Percentiles rank a stretch among this genome's conserved stretches.
Evolutionary conservation across 37 sponge, comb jelly and placozoan species (phyloP).

Genomic region (Dysidea cf. avara): DNA sequence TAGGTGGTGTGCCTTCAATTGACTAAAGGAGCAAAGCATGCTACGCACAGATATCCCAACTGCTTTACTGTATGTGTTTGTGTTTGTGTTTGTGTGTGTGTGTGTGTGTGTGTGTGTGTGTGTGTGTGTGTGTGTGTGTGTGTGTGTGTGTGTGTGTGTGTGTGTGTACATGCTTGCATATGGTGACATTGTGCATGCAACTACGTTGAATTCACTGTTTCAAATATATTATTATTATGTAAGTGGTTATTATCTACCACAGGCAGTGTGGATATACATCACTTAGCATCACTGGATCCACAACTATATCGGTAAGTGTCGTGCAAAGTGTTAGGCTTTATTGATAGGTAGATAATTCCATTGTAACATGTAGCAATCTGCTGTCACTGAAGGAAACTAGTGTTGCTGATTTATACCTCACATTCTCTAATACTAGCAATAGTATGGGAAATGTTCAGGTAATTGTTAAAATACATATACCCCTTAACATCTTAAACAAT

Average conservation of each 20-base stretch:
- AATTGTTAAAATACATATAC: no score
- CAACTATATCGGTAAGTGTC: constrained; percentile 67
- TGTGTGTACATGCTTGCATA: constrained; percentile 80
- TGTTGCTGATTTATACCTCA: constrained; percentile 76
- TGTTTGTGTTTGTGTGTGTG: no score
- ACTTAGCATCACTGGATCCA: constrained; percentile 90
- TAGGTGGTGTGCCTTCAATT: no score
- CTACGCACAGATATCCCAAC: no score
- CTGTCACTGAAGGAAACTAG: constrained; percentile 82
- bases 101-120: no score
- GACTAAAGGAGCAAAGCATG: no score
- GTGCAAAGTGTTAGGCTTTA: constrained; percentile 1
- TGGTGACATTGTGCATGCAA: no score
- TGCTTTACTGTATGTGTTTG: no score
- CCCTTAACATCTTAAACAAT: no score
- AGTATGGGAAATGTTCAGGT: no score
- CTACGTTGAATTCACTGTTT: no score
- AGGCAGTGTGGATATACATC: constrained; percentile 66
- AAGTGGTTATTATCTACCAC: constrained; percentile 62
- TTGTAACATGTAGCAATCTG: constrained; percentile 35
- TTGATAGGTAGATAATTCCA: not conserved
- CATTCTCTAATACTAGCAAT: constrained; percentile 70
- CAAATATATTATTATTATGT: constrained; percentile 86
- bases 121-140: not conserved
- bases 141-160: constrained; percentile 32